phyloP scores from a whole-genome alignment of 2,113 vertebrate species.

The Gymnogyps californianus region DNA sequence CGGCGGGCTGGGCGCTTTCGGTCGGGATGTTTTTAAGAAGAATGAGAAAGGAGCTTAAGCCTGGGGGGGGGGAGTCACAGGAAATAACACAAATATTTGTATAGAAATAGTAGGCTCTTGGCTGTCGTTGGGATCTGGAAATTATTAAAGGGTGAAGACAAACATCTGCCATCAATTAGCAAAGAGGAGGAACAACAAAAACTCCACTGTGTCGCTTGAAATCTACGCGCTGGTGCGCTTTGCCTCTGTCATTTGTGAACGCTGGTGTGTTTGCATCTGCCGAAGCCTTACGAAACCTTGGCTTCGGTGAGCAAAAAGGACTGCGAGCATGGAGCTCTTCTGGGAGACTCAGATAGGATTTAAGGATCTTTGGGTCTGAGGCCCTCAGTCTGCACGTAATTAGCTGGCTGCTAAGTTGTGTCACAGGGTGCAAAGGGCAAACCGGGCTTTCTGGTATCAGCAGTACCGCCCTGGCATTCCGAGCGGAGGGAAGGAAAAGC shows the following conservation, averaged over 20 bases:
- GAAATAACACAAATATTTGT: slow-evolving; percentile 73
- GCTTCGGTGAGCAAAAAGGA: background rate
- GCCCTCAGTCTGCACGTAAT: background rate
- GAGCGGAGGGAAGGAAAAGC: background rate
- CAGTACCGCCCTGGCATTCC: background rate
- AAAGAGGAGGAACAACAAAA: slow-evolving; percentile 60
- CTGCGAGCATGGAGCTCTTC: background rate
- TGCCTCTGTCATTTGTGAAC: background rate
- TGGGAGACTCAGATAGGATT: background rate
- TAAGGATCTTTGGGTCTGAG: background rate
- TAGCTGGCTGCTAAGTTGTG: background rate
- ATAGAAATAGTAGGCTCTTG: slow-evolving; percentile 61
- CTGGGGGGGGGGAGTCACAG: slow-evolving; percentile 47
- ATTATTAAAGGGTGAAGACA: slow-evolving; percentile 67
- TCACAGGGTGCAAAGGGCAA: accelerated
- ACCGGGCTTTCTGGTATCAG: accelerated
- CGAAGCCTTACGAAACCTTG: accelerated
- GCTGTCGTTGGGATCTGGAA: slow-evolving; percentile 66
- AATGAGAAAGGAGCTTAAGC: slow-evolving; percentile 14
- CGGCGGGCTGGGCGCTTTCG: accelerated
- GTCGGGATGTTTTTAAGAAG: background rate
- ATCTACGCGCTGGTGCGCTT: background rate
- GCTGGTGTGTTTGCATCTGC: background rate
- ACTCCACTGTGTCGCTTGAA: slow-evolving; percentile 24
- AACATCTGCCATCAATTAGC: slow-evolving; percentile 75